A percentile compares a stretch with the other conserved stretches of the same genome.
Conservation (phyloP, 2,888 invertebrate genomes). For the Tetropium fuscum region DNA sequence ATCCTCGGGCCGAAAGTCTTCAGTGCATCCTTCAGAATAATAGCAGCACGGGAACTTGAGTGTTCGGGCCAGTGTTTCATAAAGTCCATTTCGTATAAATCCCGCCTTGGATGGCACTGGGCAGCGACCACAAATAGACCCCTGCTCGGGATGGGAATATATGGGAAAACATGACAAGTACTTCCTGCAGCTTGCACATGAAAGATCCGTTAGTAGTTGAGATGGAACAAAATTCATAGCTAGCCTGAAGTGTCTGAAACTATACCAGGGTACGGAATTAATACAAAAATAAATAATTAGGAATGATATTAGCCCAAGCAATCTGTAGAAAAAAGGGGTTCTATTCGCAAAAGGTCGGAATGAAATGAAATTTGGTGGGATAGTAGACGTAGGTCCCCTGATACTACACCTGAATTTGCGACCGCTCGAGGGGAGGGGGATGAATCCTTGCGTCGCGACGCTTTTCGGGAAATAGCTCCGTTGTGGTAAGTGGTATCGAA, state of each 20-base stretch:
- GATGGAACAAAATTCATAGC: conserved; percentile 18
- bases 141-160: conserved; percentile 36
- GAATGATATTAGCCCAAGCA: no score
- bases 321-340: no score
- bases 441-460: no score
- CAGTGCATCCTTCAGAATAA: conserved; percentile 52
- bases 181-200: conserved; percentile 51
- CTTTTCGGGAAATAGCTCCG: no score
- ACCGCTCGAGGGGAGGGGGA: no score
- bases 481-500: no score
- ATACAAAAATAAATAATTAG: no score
- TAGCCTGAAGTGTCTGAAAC: background rate
- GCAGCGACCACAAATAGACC: conserved; percentile 56
- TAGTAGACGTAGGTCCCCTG: no score
- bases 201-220: conserved; percentile 42
- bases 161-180: conserved; percentile 54
- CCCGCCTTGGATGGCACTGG: conserved; percentile 42
- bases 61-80: conserved; percentile 49
- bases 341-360: no score
- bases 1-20: conserved; percentile 44
- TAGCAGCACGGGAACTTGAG: conserved; percentile 56
- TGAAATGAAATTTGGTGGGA: no score
- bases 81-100: conserved; percentile 48
- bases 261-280: no score
- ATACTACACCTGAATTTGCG: no score